These are phyloP conservation scores for Zelleria hepariella DNA, from an alignment of 2,888 invertebrate species.

Conservation along the genomic window DNA sequence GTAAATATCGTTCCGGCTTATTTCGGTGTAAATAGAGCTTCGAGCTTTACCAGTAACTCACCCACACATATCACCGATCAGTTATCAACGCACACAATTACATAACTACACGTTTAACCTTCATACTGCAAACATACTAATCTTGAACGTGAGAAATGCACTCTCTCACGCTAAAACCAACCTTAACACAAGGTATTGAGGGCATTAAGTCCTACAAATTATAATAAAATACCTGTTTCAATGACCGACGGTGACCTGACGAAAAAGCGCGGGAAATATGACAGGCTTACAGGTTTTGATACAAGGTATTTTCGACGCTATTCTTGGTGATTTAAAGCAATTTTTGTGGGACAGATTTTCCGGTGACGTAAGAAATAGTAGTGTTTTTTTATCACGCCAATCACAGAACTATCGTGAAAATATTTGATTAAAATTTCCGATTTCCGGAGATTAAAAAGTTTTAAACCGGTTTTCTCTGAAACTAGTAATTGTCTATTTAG, in stretches of 20 bases:
- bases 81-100: background rate
- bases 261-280: conserved; percentile 48
- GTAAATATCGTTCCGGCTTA: no score
- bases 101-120: conserved; percentile 1
- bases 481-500: background rate
- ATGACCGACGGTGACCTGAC: conserved; percentile 59
- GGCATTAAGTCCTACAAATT: conserved; percentile 14
- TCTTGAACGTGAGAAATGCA: conserved; percentile 1
- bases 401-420: background rate
- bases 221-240: conserved; percentile 44
- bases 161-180: conserved; percentile 6
- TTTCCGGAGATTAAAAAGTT: background rate
- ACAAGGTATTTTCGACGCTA: background rate
- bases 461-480: background rate
- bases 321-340: background rate
- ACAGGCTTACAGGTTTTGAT: background rate
- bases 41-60: background rate
- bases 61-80: background rate
- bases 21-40: background rate
- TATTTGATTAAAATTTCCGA: background rate
- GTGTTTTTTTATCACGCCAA: background rate
- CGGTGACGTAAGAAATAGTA: background rate
- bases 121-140: conserved; percentile 4
- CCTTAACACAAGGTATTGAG: background rate
- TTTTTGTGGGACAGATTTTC: background rate